Evolutionary conservation across 2,888 invertebrate species (phyloP).

Genomic region (Urechis unicinctus): DNA sequence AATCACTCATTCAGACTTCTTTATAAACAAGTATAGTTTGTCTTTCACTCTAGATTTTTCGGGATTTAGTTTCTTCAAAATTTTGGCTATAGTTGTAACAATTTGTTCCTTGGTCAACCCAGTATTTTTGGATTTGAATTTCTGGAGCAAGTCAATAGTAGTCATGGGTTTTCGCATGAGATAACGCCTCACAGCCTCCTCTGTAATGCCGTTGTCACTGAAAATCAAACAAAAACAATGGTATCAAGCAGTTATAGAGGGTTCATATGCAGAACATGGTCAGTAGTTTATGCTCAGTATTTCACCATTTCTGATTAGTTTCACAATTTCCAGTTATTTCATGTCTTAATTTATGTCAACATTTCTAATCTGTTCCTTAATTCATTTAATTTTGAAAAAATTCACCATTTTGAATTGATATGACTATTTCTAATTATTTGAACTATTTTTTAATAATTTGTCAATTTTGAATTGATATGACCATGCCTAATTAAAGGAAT

Average conservation of each 20-base stretch:
- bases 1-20: slow-evolving; percentile 7
- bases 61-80: slow-evolving; percentile 89
- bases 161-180: slow-evolving; percentile 96
- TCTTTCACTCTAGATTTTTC: slow-evolving; percentile 85
- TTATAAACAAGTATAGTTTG: slow-evolving; percentile 82
- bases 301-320: no score
- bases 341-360: no score
- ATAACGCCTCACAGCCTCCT: slow-evolving; percentile 90
- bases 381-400: no score
- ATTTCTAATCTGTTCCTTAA: no score
- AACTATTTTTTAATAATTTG: no score
- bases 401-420: no score
- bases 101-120: slow-evolving; percentile 84
- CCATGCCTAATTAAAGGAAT: no score
- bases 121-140: slow-evolving; percentile 90
- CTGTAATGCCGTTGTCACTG: slow-evolving; percentile 62
- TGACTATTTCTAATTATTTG: no score
- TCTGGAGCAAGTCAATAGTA: slow-evolving; percentile 87
- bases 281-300: not conserved
- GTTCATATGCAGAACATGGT: not conserved
- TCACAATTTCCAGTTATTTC: no score
- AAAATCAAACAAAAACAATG: not conserved
- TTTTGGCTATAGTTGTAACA: slow-evolving; percentile 88
- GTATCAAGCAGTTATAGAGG: not conserved
- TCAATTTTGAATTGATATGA: no score